Evolutionary conservation across 2,113 vertebrate species (phyloP), one percentile per base, ranked within the genome.

Genomic region (Dicrurus megarhynchus): DNA sequence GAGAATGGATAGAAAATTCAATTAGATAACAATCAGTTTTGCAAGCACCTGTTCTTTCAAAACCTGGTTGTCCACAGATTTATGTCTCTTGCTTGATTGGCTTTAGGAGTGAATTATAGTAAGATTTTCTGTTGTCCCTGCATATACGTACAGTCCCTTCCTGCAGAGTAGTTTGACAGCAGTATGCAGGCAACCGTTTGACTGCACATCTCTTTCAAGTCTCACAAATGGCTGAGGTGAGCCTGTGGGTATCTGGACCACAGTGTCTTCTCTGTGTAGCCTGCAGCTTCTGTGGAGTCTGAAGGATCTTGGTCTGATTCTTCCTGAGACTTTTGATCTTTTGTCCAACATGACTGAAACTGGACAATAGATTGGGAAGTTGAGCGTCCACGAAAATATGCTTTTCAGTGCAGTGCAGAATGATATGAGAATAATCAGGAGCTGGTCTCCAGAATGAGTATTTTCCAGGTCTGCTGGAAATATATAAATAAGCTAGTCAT

Each of bases 361-460:
- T n/a, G 16, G 32, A 16, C 22, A 44, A 21, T 32, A 21, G 28
- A 61, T 49, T 6, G 2, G 14, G 28, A 83, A 42, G 3, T 7
- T 63, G 55, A 47, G 12, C 1, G 1, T n/a, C 24, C 13, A 5
- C 0, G 0, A 59, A 78, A 69, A 9, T 37, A 8, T 21, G 13
- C 30, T 78, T 57, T 53, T 80, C 37, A 49, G 18, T 42, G 33
- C 32, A 75, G 67, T 79, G 28, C 39, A 42, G 52, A 59, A 17
- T 24, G 27, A 27, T 64, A 13, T 13, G 49, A 76, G 41, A 64
- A 88, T 44, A 83, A 60, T 5, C 27, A 56, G 30, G 19, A 83
- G 7, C n/a, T 33, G 23, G 8, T 83, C 50, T 69, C 53, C 39
- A 56, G 69, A 77, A 89, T 22, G 13, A 55, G 7, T 57, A 26